Base-by-base conservation (phyloP, 2,113 vertebrate genomes). In the Podilymbus podiceps region DNA sequence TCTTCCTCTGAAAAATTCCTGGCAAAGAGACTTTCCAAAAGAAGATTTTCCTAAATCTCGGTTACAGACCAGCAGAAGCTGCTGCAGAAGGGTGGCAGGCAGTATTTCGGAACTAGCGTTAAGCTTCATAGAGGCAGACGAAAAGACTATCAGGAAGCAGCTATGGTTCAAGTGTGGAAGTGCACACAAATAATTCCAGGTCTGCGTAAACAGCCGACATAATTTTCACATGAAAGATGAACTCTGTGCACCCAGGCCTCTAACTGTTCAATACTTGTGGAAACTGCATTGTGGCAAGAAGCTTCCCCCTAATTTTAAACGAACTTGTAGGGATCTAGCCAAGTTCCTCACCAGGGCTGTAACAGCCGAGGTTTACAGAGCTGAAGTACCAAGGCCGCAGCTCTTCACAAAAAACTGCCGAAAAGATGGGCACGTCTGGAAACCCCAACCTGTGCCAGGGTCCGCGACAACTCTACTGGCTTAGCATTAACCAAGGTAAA, bases 271-370 rank as follows among this genome's bases (percentile, higher is more conserved):
- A 50, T 44, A 33, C 24, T 15, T 27, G 21, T 5, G 10, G 20
- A 38, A 86, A 55, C 24, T 44, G 69, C 17, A 22, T 2, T 2
- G 15, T 53, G 50, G 63, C 46, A 82, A 42, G 13, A 23, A 90
- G 2, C 8, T 64, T 28, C 49, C 20, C 4, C 5, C 18, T 46
- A 9, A 0, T 38, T 66, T 73, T 27, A 49, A 74, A 69, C 12
- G 5, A 35, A 74, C 56, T 40, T 21, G 10, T 35, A 69, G 60
- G 44, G 24, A 47, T 27, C 47, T 2, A 73, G 63, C 15, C 7
- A 44, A 50, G 13, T 25, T 74, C 50, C 66, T 82, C 1, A 0
- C 5, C 3, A 73, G 19, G 1, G 11, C 35, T 69, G 5, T 6
- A 44, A 66, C 12, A 55, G 47, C 25, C 40, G 55, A 69, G 60